A percentile compares a stretch with the other conserved stretches of the same genome.
phyloP scores from a whole-genome alignment of 1,140 invertebrate genomes.

The Sycophaga agraensis region DNA sequence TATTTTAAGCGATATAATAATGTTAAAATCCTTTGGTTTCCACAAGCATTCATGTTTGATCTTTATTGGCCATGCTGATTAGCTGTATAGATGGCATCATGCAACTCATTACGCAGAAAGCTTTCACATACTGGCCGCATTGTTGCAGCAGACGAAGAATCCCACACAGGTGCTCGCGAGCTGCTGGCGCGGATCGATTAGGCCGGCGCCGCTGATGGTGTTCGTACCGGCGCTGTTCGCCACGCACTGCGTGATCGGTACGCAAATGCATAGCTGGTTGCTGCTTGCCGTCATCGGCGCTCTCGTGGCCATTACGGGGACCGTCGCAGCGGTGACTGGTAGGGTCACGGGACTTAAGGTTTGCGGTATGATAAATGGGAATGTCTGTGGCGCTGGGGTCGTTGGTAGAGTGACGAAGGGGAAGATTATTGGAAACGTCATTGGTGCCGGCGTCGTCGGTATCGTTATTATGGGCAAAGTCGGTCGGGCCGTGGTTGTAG shows the following conservation, averaged over 20 bases:
- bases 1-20: no score
- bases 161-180: neutral
- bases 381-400: constrained; percentile 8
- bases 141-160: constrained; percentile 23
- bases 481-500: neutral
- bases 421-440: neutral
- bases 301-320: neutral
- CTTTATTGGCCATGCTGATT: no score
- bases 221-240: constrained; percentile 39
- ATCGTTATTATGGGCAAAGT: neutral
- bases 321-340: no score
- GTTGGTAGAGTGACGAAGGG: constrained; percentile 16
- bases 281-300: constrained; percentile 21
- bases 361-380: constrained; percentile 24
- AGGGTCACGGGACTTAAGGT: constrained; percentile 24
- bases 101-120: no score
- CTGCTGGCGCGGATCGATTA: constrained; percentile 44
- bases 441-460: constrained; percentile 9
- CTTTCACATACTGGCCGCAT: no score
- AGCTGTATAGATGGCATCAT: no score
- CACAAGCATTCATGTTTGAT: no score
- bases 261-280: constrained; percentile 45
- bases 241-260: constrained; percentile 55
- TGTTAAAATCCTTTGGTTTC: no score
- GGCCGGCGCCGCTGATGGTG: constrained; percentile 37